Evolutionary conservation across 2,888 invertebrate genomes (phyloP), one percentile per base, ranked within the genome.

Genomic region (Cheilosia urbana): DNA sequence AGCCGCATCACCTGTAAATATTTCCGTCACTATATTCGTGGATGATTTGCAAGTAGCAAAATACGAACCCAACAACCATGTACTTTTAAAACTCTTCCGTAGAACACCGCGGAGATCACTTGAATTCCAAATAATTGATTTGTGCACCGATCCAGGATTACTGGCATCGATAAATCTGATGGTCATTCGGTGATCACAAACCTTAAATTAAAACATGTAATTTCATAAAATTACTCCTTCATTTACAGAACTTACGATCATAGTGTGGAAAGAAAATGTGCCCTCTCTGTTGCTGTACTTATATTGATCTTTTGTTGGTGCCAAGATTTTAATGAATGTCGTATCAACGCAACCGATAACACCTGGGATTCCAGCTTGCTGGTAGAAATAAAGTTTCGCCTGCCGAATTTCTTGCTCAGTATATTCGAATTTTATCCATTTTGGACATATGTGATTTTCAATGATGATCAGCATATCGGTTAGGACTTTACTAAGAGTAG

Each of bases 141-240:
- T 60, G 4, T 40, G 13, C n/a, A 30, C 47, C 13, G 63, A 19
- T 19, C 63, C 63, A 3, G 71, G 71, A 47, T 57, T 9, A 40
- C 51, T 49, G 21, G 60, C 34, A 37, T 72, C 40, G 0, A 72
- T 11, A 17, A 49, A 72, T 17, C 24, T 47, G 2, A 72, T 72
- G 2, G 4, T 19, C 60, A 72, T 60, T 72, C 11, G 53, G n/a
- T 72, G 37, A 62, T 72, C 60, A 49, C 72, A 72, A n/a, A 72
- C 72, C 72, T 72, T 15, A 17, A 57, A 63, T 6, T 27, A 9
- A 15, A n/a, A 27, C 0, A 30, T 30, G 0, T 30, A 21, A 21
- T 51, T 5, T 5, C 21, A 19, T 49, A 49, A 4, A 19, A 21
- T 4, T 13, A 11, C 37, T 37, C 11, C 13, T 4, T 3, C 13